Percentiles rank a stretch among this genome's conserved stretches.
Conservation (phyloP, 2,888 invertebrate genomes). For the Dorcus hopei region DNA sequence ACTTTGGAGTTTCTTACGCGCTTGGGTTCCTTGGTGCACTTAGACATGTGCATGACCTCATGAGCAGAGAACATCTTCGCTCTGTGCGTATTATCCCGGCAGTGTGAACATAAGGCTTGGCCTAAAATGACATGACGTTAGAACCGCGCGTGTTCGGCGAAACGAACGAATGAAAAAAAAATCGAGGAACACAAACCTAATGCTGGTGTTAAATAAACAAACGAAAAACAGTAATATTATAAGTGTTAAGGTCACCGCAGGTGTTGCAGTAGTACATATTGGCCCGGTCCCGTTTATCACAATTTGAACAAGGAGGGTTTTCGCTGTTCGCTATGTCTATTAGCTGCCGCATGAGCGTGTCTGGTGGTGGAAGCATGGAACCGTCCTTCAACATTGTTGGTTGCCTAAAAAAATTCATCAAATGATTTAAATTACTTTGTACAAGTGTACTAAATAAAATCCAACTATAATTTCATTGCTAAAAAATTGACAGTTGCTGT, state of each 20-base stretch:
- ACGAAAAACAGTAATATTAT: constrained; percentile 9
- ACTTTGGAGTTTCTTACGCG: constrained; percentile 48
- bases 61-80: constrained; percentile 76
- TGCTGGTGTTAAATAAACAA: constrained; percentile 10
- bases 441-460: too few species aligned
- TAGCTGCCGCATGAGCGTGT: constrained; percentile 66
- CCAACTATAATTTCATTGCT: too few species aligned
- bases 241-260: constrained; percentile 53
- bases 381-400: constrained; percentile 63
- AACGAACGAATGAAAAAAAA: constrained; percentile 8
- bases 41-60: constrained; percentile 69
- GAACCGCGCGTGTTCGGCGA: background rate
- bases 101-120: constrained; percentile 67
- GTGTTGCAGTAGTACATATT: constrained; percentile 79
- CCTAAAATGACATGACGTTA: constrained; percentile 46
- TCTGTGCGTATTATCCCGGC: constrained; percentile 69
- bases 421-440: background rate
- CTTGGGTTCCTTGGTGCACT: constrained; percentile 65
- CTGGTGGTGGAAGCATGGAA: constrained; percentile 58
- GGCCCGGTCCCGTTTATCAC: constrained; percentile 65
- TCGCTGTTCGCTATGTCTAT: constrained; percentile 69
- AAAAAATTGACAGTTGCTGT: background rate
- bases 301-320: constrained; percentile 73
- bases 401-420: constrained; percentile 47
- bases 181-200: constrained; percentile 21